Evolutionary conservation across 2,797 vertebrate species (phyloP), one percentile per base, ranked within the genome.

Genomic region (Catostomus latipinnis): DNA sequence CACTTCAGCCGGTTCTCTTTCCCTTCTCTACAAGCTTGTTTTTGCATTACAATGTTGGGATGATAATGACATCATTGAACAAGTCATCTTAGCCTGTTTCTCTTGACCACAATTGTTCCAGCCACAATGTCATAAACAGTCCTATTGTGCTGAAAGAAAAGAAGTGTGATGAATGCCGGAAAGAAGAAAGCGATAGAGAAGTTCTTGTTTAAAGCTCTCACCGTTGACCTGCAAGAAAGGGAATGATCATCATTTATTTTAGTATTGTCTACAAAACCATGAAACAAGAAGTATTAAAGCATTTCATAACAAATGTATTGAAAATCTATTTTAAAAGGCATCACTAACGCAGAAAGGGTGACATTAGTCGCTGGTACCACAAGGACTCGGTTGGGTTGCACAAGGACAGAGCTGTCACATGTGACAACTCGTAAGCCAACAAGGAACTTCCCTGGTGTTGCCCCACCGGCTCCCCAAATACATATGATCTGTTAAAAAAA

Each of bases 121-220:
- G 98, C 98, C 77, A 99, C 98, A 86, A 99, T 98, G 81, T 99
- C 98, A 45, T 99, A 99, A 57, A 98, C 97, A 92, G 98, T 98
- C 93, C 98, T 94, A 92, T 99, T 99, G 87, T 99, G 98, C 88
- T 99, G 98, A 89, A 99, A 99, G 91, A 99, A 98, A 78, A 99
- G 95, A 83, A 98, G 93, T 0, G 98, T 99, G 91, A 99, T 97
- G 90, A 99, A 99, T 0, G 97, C 98, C 57, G 98, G 98, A 87
- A 99, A 99, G 90, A 99, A 99, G 76, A 98, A 98, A 80, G 98
- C 98, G 81, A 99, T 99, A 81, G 98, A 99, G 91, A 99, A 98
- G 92, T 99, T 99, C 94, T 99, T 99, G 94, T 98, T 99, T 92
- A 99, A 90, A 82, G 98, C 97, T 92, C 98, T 94, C 81, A 99